These are phyloP conservation scores for Megalops atlanticus DNA, from an alignment of 2,113 vertebrate species.

Conservation along the genomic window DNA sequence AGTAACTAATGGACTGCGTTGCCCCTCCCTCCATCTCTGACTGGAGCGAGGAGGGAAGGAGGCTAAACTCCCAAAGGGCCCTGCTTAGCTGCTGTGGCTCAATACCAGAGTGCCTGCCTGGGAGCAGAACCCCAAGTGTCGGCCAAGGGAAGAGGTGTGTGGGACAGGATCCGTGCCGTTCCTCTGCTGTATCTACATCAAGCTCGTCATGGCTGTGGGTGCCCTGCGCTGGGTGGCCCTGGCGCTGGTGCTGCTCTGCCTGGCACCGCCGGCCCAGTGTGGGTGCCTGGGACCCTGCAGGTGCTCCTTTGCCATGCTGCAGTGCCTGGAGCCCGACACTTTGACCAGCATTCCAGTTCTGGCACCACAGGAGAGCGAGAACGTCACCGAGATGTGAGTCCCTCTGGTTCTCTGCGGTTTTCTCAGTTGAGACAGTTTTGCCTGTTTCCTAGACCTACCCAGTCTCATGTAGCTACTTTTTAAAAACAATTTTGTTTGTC, in stretches of 20 bases:
- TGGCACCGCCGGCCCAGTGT: conserved; percentile 44
- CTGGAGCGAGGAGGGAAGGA: conserved; percentile 49
- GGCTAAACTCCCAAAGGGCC: conserved; percentile 72
- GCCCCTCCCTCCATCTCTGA: conserved; percentile 66
- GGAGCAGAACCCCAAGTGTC: conserved; percentile 52
- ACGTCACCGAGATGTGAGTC: conserved; percentile 78
- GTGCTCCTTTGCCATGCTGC: conserved; percentile 68
- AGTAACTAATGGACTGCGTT: conserved; percentile 58
- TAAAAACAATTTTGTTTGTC: background rate
- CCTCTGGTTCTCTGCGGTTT: background rate
- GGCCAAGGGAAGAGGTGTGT: conserved; percentile 44
- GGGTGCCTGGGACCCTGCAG: conserved; percentile 69
- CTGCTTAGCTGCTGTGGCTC: conserved; percentile 59
- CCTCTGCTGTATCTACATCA: conserved; percentile 5
- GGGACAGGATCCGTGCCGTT: background rate
- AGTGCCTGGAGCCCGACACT: conserved; percentile 66
- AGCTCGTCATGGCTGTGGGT: conserved; percentile 44
- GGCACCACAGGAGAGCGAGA: conserved; percentile 69
- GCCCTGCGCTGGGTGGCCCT: conserved; percentile 19
- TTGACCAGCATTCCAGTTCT: conserved; percentile 62
- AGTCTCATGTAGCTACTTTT: background rate
- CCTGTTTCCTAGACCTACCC: background rate
- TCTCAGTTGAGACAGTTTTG: background rate
- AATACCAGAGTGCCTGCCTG: conserved; percentile 60
- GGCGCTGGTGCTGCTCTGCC: conserved; percentile 51